Conservation (phyloP, 2,797 vertebrate species). For the Dryobates pubescens region DNA sequence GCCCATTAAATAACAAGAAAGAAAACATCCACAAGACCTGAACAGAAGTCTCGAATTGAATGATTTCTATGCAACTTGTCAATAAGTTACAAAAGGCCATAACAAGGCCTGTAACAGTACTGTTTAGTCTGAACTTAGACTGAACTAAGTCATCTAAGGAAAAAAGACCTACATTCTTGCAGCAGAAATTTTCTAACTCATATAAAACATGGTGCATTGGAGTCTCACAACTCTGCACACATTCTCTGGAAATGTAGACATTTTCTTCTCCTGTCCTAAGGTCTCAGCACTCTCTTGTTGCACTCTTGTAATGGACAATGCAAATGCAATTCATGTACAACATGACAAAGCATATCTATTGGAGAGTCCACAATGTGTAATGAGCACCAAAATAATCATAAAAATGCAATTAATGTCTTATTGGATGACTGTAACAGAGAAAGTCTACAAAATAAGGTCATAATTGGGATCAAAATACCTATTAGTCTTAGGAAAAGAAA, state of each 20-base stretch:
- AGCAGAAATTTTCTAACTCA: background rate
- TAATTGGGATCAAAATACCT: background rate
- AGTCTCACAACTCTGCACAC: background rate
- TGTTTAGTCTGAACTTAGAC: background rate
- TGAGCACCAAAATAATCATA: background rate
- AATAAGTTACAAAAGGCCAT: background rate
- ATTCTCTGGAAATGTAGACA: background rate
- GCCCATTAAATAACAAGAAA: background rate
- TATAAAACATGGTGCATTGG: background rate
- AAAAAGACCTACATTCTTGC: accelerated
- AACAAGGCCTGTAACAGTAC: background rate
- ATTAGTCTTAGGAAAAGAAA: background rate
- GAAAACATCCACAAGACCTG: background rate
- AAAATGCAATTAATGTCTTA: background rate
- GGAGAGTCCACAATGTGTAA: background rate
- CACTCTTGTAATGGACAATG: background rate
- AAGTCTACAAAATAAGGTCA: background rate
- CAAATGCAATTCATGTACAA: background rate
- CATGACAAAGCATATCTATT: background rate
- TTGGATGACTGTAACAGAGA: background rate
- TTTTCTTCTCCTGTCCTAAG: background rate
- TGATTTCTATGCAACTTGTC: background rate
- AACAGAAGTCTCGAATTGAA: background rate
- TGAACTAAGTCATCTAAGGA: background rate
- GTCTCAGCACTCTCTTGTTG: background rate